phyloP scores from a whole-genome alignment of 2,113 vertebrate species.

The Excalfactoria chinensis region DNA sequence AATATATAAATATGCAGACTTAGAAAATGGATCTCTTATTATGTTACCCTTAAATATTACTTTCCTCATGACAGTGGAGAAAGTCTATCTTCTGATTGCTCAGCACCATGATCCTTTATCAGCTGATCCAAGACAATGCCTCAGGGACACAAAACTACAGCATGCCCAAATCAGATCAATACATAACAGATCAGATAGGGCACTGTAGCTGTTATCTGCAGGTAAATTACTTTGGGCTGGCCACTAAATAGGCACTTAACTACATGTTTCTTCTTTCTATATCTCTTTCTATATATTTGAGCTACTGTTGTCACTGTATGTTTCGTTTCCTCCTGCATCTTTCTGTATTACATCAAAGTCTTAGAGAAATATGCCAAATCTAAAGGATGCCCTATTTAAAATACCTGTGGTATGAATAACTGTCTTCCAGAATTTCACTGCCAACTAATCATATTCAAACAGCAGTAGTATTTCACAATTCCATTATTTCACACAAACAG shows the following conservation, averaged over 20 bases:
- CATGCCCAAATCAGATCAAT: not conserved
- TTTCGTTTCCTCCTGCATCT: not conserved
- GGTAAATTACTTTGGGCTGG: accelerated
- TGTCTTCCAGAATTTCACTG: not conserved
- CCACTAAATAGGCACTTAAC: not conserved
- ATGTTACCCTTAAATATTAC: not conserved
- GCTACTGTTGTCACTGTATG: not conserved
- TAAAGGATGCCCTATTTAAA: not conserved
- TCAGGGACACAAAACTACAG: not conserved
- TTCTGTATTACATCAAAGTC: not conserved
- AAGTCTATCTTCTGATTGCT: not conserved
- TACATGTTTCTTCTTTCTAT: not conserved
- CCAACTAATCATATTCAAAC: not conserved
- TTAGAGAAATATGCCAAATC: not conserved
- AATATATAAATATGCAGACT: no score
- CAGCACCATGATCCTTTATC: not conserved
- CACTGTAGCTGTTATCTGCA: not conserved
- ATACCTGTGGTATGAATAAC: not conserved
- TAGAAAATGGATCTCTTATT: not conserved
- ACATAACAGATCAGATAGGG: not conserved
- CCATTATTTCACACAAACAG: not conserved
- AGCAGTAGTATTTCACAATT: not conserved
- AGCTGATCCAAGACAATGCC: not conserved
- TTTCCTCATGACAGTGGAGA: not conserved
- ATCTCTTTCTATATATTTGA: not conserved